A percentile compares a stretch with the other conserved stretches of the same genome.
These are phyloP conservation scores for Astropecten irregularis DNA, from an alignment of 53 echinoderm and acorn worm species.

Conservation along the genomic window DNA sequence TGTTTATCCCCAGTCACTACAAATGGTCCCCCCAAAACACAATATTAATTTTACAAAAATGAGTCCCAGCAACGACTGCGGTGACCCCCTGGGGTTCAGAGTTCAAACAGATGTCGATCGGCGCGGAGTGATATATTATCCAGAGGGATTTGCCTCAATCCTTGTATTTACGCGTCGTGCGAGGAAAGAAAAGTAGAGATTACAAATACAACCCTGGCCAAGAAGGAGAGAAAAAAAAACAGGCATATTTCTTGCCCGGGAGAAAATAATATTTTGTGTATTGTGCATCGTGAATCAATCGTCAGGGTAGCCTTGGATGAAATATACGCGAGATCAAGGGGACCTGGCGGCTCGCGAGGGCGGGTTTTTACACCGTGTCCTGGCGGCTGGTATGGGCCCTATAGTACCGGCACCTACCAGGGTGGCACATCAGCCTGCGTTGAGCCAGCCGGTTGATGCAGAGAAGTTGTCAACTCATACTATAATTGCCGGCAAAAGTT, in stretches of 20 bases:
- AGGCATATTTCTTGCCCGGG: background rate
- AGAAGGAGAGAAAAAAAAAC: background rate
- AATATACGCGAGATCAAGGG: slow-evolving; percentile 22
- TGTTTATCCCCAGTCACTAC: no score
- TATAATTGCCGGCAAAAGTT: no score
- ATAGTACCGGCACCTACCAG: background rate
- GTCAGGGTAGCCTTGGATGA: slow-evolving; percentile 24
- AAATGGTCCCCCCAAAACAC: no score
- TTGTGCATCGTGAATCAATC: slow-evolving; percentile 30
- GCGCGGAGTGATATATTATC: slow-evolving; percentile 34
- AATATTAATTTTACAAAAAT: no score
- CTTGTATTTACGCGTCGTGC: slow-evolving; percentile 7
- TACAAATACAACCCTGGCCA: background rate
- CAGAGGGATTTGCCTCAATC: background rate
- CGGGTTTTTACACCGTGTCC: no score
- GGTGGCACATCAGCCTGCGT: background rate
- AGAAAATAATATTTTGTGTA: slow-evolving; percentile 60
- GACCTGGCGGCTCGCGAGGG: slow-evolving; percentile 3
- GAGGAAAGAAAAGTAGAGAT: slow-evolving; percentile 44
- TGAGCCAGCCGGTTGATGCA: background rate
- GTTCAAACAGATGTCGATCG: slow-evolving; percentile 41
- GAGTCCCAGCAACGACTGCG: no score
- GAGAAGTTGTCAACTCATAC: no score
- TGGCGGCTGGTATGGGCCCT: no score
- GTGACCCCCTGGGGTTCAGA: slow-evolving; percentile 3